Evolutionary conservation across 2,113 vertebrate genomes (phyloP).

Genomic region (Grantiella picta): DNA sequence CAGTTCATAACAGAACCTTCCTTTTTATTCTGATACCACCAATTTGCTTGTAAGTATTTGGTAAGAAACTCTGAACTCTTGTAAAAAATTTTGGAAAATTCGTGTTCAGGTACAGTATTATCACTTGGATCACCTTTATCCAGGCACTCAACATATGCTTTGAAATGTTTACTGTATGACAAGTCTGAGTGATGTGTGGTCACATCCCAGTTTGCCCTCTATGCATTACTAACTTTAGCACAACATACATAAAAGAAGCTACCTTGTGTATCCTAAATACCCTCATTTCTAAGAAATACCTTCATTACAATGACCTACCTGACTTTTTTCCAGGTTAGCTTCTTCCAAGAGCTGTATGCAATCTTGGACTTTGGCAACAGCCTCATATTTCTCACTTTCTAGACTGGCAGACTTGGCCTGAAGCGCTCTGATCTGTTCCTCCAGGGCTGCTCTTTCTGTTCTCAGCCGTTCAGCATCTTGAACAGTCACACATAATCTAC

Average conservation of each 20-base stretch:
- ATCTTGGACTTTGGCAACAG: slow-evolving; percentile 79
- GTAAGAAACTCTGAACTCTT: not conserved
- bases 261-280: not conserved
- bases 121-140: not conserved
- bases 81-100: not conserved
- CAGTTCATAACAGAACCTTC: not conserved
- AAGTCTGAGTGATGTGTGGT: not conserved
- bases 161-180: not conserved
- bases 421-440: slow-evolving; percentile 81
- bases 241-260: not conserved
- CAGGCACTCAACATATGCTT: not conserved
- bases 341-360: slow-evolving; percentile 89
- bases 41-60: not conserved
- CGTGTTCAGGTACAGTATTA: not conserved
- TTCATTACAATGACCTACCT: slow-evolving; percentile 72
- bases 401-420: slow-evolving; percentile 72
- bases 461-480: slow-evolving; percentile 78
- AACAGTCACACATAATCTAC: slow-evolving; percentile 68
- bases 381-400: slow-evolving; percentile 84
- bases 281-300: not conserved
- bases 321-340: slow-evolving; percentile 84
- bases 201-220: not conserved
- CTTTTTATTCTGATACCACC: not conserved
- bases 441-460: slow-evolving; percentile 77
- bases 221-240: not conserved